Evolutionary conservation across 2,797 vertebrate genomes (phyloP), one percentile per base, ranked within the genome.

Genomic region (Phrynocephalus forsythii): DNA sequence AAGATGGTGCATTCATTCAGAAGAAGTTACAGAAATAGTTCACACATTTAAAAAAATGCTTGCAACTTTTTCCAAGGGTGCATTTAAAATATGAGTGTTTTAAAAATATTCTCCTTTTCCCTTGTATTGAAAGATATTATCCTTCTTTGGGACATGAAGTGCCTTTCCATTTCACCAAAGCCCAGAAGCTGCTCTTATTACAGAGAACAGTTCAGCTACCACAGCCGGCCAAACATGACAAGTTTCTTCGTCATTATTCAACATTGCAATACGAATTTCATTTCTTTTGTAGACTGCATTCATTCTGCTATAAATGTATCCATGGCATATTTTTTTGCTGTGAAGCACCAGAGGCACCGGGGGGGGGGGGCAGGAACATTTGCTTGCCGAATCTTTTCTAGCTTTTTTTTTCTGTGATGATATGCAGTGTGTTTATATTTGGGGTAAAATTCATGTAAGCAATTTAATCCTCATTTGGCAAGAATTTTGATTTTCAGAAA

Each of bases 401-500:
- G 73, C 3, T 80, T 91, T 80, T 71, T 52, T 0, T 66, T 0
- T 66, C 68, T 77, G 82, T n/a, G 28, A 78, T 88, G 90, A 71
- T n/a, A 10, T 88, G n/a, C 66, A 82, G 77, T 44, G 52, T n/a
- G 2, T 0, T 0, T 44, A 52, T 92, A 60, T 92, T 94, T 94
- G 79, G 83, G 8, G 13, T 6, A 44, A 83, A 71, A 60, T 15
- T 30, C 63, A 38, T 28, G 44, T 44, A 28, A 24, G 38, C 68
- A 77, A 67, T 63, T 9, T 18, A 71, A 38, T 82, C 4, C 71
- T 24, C 10, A 52, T 38, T 67, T 24, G 28, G 38, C 56, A 18
- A 93, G 87, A 86, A 89, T 72, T 86, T 4, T 30, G 56, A 44
- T 66, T 91, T 90, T 84, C 93, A 93, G 11, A 56, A 20, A 63